Base-by-base conservation (phyloP, 2,797 vertebrate species). In the Champsocephalus gunnari region DNA sequence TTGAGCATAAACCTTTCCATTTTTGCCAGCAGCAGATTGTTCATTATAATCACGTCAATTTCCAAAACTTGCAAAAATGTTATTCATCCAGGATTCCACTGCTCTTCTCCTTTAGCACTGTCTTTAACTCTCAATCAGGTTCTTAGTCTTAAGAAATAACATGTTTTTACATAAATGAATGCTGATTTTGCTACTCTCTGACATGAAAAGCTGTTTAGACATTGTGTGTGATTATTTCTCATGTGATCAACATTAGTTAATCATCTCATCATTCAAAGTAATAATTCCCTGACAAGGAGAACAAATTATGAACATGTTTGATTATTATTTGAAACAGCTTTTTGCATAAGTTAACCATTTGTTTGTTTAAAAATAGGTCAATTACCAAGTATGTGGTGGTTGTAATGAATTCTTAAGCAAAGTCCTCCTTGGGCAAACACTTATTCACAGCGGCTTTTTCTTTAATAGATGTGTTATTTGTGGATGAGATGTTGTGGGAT, bases 401-500 rank as follows among this genome's bases (percentile, higher is more conserved):
- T 76, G 50, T 71, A 58, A 69, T 57, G 21, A 72, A 67, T 74
- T 66, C 56, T 66, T 19, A 66, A 63, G 38, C 28, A 57, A 48
- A 68, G 57, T 79, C 41, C 13, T 62, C 57, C 44, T 58, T 4
- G 43, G 56, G 21, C 41, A 63, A 71, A 56, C 62, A 57, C 49
- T 66, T 60, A 69, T 73, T 61, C 77, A 62, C 12, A 0, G 57
- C 21, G 68, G 12, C n/a, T 75, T 56, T 48, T 64, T 61, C 60
- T 14, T 45, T 34, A 75, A 24, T 24, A 67, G 57, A 75, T 75
- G 70, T 71, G 60, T 44, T 7, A 54, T 75, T 73, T 80, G 79
- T 61, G 62, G 65, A 74, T 67, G 75, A 55, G 34, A 70, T 68
- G 66, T 61, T 74, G 65, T 68, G 66, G 55, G 66, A 68, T 83